phyloP scores from a whole-genome alignment of 2,888 invertebrate genomes.

The Panzeria rudis region DNA sequence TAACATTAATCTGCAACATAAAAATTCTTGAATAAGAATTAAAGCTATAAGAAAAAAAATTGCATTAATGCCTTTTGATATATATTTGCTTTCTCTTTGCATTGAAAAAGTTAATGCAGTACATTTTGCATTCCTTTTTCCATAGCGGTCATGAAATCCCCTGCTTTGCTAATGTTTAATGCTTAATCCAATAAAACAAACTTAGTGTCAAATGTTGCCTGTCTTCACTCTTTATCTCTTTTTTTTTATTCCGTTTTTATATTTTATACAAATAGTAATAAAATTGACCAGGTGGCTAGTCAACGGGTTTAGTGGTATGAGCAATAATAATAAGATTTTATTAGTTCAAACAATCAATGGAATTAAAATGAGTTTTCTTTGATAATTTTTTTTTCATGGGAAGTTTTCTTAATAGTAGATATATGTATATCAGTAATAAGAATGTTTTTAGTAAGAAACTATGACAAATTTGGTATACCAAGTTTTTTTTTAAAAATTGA shows the following conservation, averaged over 20 bases:
- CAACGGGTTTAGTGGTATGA: slow-evolving; percentile 12
- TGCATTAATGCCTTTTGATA: too few species aligned
- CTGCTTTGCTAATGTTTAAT: slow-evolving; percentile 14
- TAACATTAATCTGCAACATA: slow-evolving; percentile 41
- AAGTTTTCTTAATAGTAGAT: slow-evolving; percentile 4
- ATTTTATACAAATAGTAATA: not conserved
- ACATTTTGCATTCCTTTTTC: not conserved
- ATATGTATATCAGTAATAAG: too few species aligned
- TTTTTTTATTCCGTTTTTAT: not conserved
- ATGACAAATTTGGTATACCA: too few species aligned
- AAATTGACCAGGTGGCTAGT: slow-evolving; percentile 19
- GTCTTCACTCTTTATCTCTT: not conserved
- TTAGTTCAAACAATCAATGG: slow-evolving; percentile 50
- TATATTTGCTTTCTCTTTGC: too few species aligned
- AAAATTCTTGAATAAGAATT: slow-evolving; percentile 25
- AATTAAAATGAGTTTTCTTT: slow-evolving; percentile 43
- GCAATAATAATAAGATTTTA: slow-evolving; percentile 48
- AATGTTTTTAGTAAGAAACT: too few species aligned
- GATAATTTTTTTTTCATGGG: not conserved
- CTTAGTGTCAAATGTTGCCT: slow-evolving; percentile 51
- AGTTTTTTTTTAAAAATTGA: not conserved
- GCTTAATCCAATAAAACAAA: slow-evolving; percentile 62
- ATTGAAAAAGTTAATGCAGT: not conserved
- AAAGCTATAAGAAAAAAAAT: slow-evolving; percentile 14
- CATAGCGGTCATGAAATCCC: not conserved